Base-by-base conservation (phyloP, 2,888 invertebrate genomes). In the Gari tellinella region DNA sequence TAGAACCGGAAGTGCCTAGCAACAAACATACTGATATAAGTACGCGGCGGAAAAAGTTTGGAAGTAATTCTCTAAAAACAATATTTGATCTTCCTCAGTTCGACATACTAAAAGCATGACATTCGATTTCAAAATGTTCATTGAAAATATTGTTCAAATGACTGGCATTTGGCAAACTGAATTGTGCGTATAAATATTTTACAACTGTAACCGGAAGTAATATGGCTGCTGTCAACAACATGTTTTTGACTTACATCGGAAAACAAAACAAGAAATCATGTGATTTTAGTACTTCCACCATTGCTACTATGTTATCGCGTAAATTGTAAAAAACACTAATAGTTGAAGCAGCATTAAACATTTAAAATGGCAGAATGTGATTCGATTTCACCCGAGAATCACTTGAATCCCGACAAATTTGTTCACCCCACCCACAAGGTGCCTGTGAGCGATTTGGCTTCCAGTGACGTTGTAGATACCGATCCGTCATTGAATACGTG, bases 181-280 rank as follows among this genome's bases (percentile, higher is more conserved):
- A 51, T 51, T 25, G 51, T 26, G 12, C 12, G 23, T 41, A 17
- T 26, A 7, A 37, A 53, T 31, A 53, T n/a, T 41, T 23, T 17
- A 23, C 21, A 60, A 12, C 15, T 10, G 26, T 17, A 58, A 65
- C 69, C 78, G 78, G 78, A 78, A 78, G 73, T 78, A 78, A 73
- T 61, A 78, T 78, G 78, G 78, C 78, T 38, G 57, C 65, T 41
- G 67, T 63, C 78, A 78, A 66, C 73, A 78, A 72, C 77, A 77
- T 77, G 77, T 61, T 65, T 31, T 31, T 31, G 31, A 31, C 31
- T 31, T 31, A 31, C 31, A 31, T 31, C 31, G 31, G 10, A 31
- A 31, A 31, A 31, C 10, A 31, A 31, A 31, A 31, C 5, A 31
- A 31, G 31, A 31, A 31, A 31, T 31, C 31, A 31, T 31, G 31